Percentiles rank a stretch among this genome's conserved stretches.
phyloP scores from a whole-genome alignment of 2,113 vertebrate species.

The Saccopteryx leptura region DNA sequence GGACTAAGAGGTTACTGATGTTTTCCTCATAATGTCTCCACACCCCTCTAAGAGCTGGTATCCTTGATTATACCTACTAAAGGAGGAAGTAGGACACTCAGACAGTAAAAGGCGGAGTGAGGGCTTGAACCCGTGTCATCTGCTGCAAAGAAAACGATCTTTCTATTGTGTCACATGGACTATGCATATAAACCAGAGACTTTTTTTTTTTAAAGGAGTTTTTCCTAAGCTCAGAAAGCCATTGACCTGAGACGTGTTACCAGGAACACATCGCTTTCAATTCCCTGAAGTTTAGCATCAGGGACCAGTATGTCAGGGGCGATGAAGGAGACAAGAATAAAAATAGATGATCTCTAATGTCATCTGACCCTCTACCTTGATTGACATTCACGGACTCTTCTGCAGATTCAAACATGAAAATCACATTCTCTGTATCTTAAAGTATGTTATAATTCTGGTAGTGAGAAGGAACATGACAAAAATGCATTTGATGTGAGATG shows the following conservation, averaged over 20 bases:
- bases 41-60: not conserved
- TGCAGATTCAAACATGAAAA: not conserved
- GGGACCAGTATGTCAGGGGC: not conserved
- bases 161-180: not conserved
- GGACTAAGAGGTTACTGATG: not conserved
- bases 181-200: not conserved
- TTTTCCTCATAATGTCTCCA: not conserved
- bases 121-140: not conserved
- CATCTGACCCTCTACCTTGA: not conserved
- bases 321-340: not conserved
- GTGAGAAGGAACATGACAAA: not conserved
- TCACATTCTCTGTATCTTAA: not conserved
- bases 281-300: not conserved
- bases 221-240: not conserved
- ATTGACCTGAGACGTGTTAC: not conserved
- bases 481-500: not conserved
- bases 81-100: not conserved
- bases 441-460: not conserved
- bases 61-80: too few species aligned
- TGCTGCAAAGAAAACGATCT: not conserved
- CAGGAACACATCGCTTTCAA: conserved; percentile 10
- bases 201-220: not conserved
- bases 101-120: not conserved
- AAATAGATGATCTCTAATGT: not conserved
- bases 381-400: not conserved